Percentiles rank a stretch among this genome's conserved stretches.
These are phyloP conservation scores for Ornithorhynchus anatinus DNA, from an alignment of 2,113 vertebrate species.

Conservation along the genomic window DNA sequence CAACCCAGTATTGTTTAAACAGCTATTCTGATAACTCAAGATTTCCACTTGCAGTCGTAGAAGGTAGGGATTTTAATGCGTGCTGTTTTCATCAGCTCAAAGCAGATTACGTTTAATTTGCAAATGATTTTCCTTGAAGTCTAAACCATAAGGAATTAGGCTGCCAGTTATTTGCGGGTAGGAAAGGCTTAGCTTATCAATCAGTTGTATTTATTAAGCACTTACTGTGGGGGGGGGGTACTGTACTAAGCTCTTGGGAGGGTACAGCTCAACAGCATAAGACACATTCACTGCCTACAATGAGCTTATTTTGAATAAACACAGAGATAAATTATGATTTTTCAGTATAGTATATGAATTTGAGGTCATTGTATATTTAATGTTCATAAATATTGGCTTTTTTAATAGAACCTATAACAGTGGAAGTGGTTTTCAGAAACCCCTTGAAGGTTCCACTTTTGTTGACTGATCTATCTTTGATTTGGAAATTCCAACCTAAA, in stretches of 20 bases:
- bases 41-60: conserved; percentile 87
- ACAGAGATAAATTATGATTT: no score
- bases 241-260: no score
- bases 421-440: conserved; percentile 93
- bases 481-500: conserved; percentile 90
- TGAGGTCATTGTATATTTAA: conserved; percentile 11
- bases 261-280: no score
- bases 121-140: not conserved
- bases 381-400: conserved; percentile 7
- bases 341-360: no score
- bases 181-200: not conserved
- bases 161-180: not conserved
- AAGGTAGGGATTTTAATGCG: conserved; percentile 74
- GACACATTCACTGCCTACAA: no score
- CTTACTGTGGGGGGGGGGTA: no score
- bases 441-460: conserved; percentile 90
- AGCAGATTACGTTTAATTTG: not conserved
- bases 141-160: not conserved
- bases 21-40: conserved; percentile 89
- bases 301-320: no score
- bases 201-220: no score
- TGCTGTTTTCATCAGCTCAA: not conserved
- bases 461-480: conserved; percentile 86
- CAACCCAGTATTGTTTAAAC: conserved; percentile 92
- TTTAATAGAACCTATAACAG: conserved; percentile 87